Evolutionary conservation across 2,113 vertebrate genomes (phyloP), one percentile per base, ranked within the genome.

Genomic region (Clinocottus analis): DNA sequence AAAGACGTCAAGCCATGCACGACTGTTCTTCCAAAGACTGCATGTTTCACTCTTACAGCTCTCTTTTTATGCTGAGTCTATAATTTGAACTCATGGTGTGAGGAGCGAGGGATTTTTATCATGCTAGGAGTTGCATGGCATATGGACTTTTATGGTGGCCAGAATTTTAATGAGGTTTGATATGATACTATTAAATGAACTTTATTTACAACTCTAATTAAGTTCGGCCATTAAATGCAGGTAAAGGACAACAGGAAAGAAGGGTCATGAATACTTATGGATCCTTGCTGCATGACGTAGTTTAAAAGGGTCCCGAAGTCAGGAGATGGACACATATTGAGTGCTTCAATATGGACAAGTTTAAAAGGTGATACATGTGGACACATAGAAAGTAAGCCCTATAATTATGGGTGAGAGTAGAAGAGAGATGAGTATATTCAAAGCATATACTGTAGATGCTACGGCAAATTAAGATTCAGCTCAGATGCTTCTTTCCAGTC

Each of bases 11-110:
- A 29, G 58, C 59, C 41, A 47, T 62, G 10, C 80, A 63, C 59
- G 64, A 78, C 87, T 75, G 53, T 85, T 87, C 45, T 70, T 87
- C 75, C 72, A 80, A 47, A 85, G 77, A 72, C 75, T 65, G 23
- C 21, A 77, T 87, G 68, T 85, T 82, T 83, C 72, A 79, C 53
- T 76, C 41, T 17, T 16, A 49, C 21, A 23, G 58, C 62, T 47
- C 53, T 43, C 27, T 51, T 43, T 79, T 71, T 66, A 65, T 82
- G 75, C 43, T 53, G 2, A 53, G 27, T 56, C 13, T 58, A 69
- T 49, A 73, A 58, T 69, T 11, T 62, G 16, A 68, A 31, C 0
- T 25, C 43, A 12, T 59, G 5, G 41, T 64, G 60, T 21, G 13
- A 59, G 60, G 31, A 81, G n/a, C 10, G 16, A 47, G 25, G 16